phyloP scores from a whole-genome alignment of 2,113 vertebrate species.

The Canis aureus region DNA sequence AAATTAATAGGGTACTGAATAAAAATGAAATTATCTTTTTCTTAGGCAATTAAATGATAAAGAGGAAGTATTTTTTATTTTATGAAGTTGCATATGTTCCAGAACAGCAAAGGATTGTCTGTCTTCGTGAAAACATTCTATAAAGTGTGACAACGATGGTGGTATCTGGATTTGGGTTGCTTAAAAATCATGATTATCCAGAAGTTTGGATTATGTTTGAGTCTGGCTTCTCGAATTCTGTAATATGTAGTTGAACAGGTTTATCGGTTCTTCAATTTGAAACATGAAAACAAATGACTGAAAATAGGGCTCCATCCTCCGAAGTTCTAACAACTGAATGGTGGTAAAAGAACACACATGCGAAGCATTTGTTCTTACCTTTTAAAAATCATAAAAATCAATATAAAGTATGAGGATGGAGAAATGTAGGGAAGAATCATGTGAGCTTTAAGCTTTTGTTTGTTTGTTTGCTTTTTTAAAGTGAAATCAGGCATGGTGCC shows the following conservation, averaged over 20 bases:
- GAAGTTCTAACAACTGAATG: neutral
- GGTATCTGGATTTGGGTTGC: neutral
- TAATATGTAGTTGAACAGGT: neutral
- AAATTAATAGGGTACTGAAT: slow-evolving; percentile 61
- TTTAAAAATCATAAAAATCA: neutral
- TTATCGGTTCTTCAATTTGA: neutral
- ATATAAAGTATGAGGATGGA: neutral
- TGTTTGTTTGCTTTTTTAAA: neutral
- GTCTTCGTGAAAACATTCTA: neutral
- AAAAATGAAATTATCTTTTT: slow-evolving; percentile 66
- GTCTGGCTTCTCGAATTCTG: neutral
- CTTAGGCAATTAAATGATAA: slow-evolving; percentile 55
- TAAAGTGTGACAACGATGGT: neutral
- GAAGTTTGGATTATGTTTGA: neutral
- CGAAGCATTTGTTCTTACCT: neutral
- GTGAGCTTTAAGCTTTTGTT: neutral
- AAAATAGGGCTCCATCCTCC: neutral
- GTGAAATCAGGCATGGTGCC: neutral
- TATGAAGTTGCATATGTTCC: neutral
- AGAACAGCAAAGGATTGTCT: slow-evolving; percentile 43
- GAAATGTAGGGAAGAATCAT: neutral
- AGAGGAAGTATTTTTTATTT: neutral
- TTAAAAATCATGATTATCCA: slow-evolving; percentile 28
- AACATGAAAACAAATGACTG: neutral
- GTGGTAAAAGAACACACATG: neutral